Percentiles rank a stretch among this genome's conserved stretches.
phyloP scores from a whole-genome alignment of 2,113 vertebrate genomes.

The Morphnarchus princeps region DNA sequence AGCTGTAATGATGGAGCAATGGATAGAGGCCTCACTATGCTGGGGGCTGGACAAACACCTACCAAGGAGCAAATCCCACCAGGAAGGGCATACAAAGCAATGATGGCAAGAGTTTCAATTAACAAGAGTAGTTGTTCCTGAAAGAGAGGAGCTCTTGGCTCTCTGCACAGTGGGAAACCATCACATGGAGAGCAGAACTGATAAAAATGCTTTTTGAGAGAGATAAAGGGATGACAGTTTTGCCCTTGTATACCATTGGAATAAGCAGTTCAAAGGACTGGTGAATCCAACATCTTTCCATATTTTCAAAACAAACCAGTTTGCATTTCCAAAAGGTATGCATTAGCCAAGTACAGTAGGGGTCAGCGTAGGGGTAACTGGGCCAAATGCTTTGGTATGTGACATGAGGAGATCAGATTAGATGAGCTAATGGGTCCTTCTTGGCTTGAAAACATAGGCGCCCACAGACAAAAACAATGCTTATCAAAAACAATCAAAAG shows the following conservation, averaged over 20 bases:
- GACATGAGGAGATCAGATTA: conserved; percentile 46
- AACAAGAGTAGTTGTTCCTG: background rate
- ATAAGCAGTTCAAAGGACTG: background rate
- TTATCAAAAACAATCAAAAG: conserved; percentile 60
- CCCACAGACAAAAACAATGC: conserved; percentile 52
- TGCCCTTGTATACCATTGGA: background rate
- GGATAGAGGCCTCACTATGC: background rate
- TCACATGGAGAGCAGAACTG: background rate
- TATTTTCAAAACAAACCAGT: conserved; percentile 7
- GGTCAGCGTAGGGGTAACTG: background rate
- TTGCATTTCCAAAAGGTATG: conserved; percentile 1
- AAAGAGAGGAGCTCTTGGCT: background rate
- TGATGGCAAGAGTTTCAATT: background rate
- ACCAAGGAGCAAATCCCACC: background rate
- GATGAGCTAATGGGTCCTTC: conserved; percentile 44
- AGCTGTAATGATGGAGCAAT: background rate
- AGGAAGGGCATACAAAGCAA: background rate
- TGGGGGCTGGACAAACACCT: background rate
- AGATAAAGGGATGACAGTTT: background rate
- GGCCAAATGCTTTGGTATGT: background rate
- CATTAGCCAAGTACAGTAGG: conserved; percentile 14
- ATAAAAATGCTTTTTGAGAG: conserved; percentile 5
- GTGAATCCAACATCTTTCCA: background rate
- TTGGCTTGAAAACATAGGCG: background rate
- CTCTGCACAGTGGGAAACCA: background rate